phyloP scores from a whole-genome alignment of 2,888 invertebrate species.

The Argyresthia albistria region DNA sequence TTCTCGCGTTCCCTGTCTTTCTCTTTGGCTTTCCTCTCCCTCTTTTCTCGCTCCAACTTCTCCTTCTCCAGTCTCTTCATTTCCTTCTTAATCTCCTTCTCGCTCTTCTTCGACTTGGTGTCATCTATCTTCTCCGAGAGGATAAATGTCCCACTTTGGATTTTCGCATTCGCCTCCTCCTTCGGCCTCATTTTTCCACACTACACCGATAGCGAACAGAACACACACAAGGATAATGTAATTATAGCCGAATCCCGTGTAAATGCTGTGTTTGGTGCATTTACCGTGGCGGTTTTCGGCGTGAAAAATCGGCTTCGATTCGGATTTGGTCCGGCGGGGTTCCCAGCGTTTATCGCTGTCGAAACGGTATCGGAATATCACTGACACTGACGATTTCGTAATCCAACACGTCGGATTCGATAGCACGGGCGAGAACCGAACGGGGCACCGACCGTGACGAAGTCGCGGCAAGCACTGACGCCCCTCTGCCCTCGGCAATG shows the following conservation, averaged over 20 bases:
- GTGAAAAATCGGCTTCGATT: conserved; percentile 41
- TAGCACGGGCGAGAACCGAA: conserved; percentile 20
- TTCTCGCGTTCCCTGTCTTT: conserved; percentile 65
- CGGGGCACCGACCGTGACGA: conserved; percentile 38
- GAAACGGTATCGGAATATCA: conserved; percentile 52
- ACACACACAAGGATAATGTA: conserved; percentile 35
- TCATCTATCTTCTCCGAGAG: conserved; percentile 71
- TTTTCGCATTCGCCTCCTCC: conserved; percentile 47
- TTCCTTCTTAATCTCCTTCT: conserved; percentile 67
- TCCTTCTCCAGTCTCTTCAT: conserved; percentile 65
- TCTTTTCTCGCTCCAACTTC: conserved; percentile 60
- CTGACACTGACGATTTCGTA: conserved; percentile 41
- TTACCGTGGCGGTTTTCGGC: conserved; percentile 34
- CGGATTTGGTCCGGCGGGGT: conserved; percentile 29
- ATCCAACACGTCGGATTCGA: conserved; percentile 21
- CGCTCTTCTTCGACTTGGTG: conserved; percentile 57
- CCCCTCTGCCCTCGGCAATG: conserved; percentile 4
- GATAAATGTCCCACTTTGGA: conserved; percentile 68
- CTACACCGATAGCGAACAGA: conserved; percentile 20
- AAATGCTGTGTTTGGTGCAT: conserved; percentile 35
- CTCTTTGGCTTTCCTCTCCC: conserved; percentile 64
- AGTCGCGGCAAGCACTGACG: conserved; percentile 31
- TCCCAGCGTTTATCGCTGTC: conserved; percentile 25
- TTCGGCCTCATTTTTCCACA: conserved; percentile 52
- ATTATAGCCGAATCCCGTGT: conserved; percentile 34